These are phyloP conservation scores for Chinchilla lanigera DNA, from an alignment of 2,113 vertebrate genomes.

Conservation along the genomic window DNA sequence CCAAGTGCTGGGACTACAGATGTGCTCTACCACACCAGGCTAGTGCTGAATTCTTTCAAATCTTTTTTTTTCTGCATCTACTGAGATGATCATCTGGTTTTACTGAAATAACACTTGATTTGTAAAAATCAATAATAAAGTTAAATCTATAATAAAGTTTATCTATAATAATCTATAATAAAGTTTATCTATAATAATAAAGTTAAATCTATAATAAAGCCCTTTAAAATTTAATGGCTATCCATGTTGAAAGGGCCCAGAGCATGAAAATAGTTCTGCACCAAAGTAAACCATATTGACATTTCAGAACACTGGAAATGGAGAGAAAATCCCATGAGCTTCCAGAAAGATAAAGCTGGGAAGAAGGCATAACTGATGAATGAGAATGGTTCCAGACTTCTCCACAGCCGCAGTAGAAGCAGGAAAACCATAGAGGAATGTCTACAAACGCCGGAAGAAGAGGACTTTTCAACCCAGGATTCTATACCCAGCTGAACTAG, in stretches of 20 bases:
- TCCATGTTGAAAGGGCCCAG: not conserved
- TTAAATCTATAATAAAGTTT: not conserved
- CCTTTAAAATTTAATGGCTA: not conserved
- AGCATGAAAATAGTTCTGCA: not conserved
- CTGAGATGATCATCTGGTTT: not conserved
- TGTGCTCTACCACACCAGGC: not conserved
- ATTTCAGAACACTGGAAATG: not conserved
- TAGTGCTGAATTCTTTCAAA: not conserved
- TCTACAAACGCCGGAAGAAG: too few species aligned
- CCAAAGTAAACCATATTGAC: not conserved
- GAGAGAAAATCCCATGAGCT: not conserved
- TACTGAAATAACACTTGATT: not conserved
- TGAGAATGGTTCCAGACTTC: not conserved
- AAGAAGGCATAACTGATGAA: not conserved
- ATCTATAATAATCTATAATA: too few species aligned
- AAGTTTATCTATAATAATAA: not conserved
- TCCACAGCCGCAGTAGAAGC: not conserved
- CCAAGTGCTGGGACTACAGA: not conserved
- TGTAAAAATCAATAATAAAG: constrained; percentile 16
- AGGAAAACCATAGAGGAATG: not conserved
- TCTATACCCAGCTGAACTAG: not conserved
- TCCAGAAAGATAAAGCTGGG: not conserved
- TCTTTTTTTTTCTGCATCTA: not conserved
- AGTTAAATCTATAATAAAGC: not conserved
- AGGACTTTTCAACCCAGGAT: not conserved